Evolutionary conservation across 2,888 invertebrate genomes (phyloP), one percentile per base, ranked within the genome.

Genomic region (Gymnocheta viridis): DNA sequence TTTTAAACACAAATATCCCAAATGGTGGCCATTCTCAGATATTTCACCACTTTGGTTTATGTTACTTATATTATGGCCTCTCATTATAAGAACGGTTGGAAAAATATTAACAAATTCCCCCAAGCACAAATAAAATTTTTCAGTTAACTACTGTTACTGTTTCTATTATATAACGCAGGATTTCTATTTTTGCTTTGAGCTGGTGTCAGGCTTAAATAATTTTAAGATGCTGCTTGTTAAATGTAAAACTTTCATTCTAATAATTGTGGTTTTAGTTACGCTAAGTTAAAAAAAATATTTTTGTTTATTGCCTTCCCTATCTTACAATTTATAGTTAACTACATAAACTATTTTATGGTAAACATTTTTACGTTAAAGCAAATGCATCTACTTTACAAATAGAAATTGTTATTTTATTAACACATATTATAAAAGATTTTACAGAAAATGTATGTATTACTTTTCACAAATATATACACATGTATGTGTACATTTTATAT

Each of bases 1-100:
- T 14, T 0, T 64, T 72, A 0, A 86, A 88, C 82, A 91, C 62
- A 64, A 93, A 92, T 88, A 89, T 80, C 91, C 92, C 0, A 86
- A 86, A 88, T 94, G 94, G 89, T 94, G 95, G 94, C 95, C 94
- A 73, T 94, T 95, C 90, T 93, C 93, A 87, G 94, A 94, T 89
- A 92, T 95, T 44, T 93, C 93, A 10, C 91, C 92, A 4, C 82
- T 88, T 2, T 91, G 91, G 92, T 91, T 92, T 81, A 82, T 89
- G 10, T 79, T 91, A 14, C 87, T 92, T 49, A 84, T 92, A 27
- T 76, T 92, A 14, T 92, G 92, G 92, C 92, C 92, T 10, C 91
- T 91, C 78, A 51, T 91, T 10, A 87, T 88, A 44, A 86, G 87
- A 76, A 89, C 90, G 38, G 58, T 91, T 32, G 54, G 67, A 6